These are phyloP conservation scores for Leucophenga maculata DNA, from an alignment of 2,888 invertebrate species.

Conservation along the genomic window DNA sequence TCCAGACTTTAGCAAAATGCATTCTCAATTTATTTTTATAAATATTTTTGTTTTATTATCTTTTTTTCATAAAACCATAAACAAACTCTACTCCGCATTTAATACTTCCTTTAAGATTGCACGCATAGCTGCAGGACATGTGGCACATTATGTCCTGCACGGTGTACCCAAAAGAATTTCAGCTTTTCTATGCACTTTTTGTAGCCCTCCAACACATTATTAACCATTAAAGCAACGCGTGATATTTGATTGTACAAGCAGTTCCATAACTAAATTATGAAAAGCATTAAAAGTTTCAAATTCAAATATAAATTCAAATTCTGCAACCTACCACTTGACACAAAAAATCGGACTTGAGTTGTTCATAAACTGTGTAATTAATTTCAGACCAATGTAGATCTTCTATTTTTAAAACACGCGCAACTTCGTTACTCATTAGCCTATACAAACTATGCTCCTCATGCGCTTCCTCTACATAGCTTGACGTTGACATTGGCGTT, in stretches of 20 bases:
- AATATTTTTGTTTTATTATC: too few relatives aligned
- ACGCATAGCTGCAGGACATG: background rate
- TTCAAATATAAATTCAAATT: too few relatives aligned
- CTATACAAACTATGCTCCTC: background rate
- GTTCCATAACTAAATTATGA: constrained; percentile 50
- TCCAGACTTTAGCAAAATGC: too few relatives aligned
- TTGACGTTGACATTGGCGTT: background rate
- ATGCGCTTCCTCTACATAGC: background rate
- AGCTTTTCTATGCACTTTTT: background rate
- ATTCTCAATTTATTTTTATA: too few relatives aligned
- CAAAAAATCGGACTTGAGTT: too few relatives aligned
- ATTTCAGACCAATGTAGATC: too few relatives aligned
- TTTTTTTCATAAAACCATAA: too few relatives aligned
- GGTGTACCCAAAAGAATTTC: background rate
- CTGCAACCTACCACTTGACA: too few relatives aligned
- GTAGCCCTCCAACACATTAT: background rate
- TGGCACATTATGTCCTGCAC: constrained; percentile 3
- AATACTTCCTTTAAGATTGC: background rate
- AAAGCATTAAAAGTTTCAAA: background rate
- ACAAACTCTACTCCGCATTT: too few relatives aligned
- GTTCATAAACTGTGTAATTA: too few relatives aligned
- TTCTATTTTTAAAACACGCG: too few relatives aligned
- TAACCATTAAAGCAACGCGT: background rate
- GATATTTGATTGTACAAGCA: background rate
- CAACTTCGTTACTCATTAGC: too few relatives aligned